These are phyloP conservation scores for Hyaena hyaena DNA, from an alignment of 2,113 vertebrate species.

Conservation along the genomic window DNA sequence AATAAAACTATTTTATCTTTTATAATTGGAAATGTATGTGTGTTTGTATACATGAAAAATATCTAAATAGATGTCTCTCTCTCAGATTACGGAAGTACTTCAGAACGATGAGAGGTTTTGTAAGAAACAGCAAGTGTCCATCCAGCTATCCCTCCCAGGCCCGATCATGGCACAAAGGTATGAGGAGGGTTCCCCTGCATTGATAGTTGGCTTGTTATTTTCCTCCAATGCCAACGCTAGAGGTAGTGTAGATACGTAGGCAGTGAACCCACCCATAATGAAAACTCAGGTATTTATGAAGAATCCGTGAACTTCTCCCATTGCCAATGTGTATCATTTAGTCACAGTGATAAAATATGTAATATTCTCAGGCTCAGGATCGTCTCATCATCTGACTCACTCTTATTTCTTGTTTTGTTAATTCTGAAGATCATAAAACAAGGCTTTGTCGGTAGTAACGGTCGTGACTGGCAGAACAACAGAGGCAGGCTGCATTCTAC, in stretches of 20 bases:
- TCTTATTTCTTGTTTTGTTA: neutral
- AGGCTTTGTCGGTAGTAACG: neutral
- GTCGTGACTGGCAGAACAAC: neutral
- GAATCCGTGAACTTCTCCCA: neutral
- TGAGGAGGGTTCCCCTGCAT: neutral
- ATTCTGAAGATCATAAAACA: constrained; percentile 26
- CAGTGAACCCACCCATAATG: too few relatives aligned
- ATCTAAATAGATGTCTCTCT: neutral
- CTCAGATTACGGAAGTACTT: constrained; percentile 65
- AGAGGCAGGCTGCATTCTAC: neutral
- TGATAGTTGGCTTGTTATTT: neutral
- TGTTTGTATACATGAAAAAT: neutral
- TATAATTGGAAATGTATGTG: neutral
- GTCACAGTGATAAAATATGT: neutral
- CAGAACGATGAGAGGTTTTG: constrained; percentile 62
- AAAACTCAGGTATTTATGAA: neutral
- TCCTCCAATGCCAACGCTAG: neutral
- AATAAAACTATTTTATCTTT: neutral
- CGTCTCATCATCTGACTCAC: neutral
- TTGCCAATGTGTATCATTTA: neutral
- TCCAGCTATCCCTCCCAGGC: neutral
- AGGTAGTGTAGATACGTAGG: neutral
- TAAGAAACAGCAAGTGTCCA: constrained; percentile 37
- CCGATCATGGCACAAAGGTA: neutral
- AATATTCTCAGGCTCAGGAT: neutral